Conservation (phyloP, 2,888 invertebrate species). For the Craniophora ligustri region DNA sequence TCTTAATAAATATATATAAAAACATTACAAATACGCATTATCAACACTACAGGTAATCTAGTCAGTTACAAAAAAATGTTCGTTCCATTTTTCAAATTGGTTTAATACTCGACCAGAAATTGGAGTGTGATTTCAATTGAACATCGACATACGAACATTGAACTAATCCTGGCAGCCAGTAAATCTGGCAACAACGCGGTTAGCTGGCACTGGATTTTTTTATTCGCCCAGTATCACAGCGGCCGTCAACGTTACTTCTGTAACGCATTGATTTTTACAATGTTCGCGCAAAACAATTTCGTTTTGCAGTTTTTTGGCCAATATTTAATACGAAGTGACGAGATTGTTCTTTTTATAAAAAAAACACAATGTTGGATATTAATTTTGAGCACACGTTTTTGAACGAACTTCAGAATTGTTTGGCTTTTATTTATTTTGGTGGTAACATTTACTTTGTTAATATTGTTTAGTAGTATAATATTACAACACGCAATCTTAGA, state of each 20-base stretch:
- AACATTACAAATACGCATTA: too few species aligned
- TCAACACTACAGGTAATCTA: too few species aligned
- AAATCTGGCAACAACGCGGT: slow-evolving; percentile 46
- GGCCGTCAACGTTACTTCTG: slow-evolving; percentile 32
- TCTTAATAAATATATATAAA: too few species aligned
- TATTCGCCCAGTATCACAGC: slow-evolving; percentile 33
- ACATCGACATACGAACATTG: slow-evolving; percentile 18
- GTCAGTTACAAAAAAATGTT: too few species aligned
- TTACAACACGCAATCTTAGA: too few species aligned
- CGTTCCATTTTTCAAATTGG: too few species aligned
- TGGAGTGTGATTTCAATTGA: slow-evolving; percentile 15
- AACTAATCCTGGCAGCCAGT: slow-evolving; percentile 36
- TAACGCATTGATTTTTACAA: slow-evolving; percentile 45
- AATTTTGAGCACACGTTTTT: slow-evolving; percentile 29
- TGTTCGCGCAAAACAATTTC: slow-evolving; percentile 54
- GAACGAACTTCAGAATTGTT: slow-evolving; percentile 17
- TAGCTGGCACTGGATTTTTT: slow-evolving; percentile 31
- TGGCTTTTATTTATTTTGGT: slow-evolving; percentile 12
- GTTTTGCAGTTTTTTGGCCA: slow-evolving; percentile 44
- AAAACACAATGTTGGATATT: slow-evolving; percentile 19
- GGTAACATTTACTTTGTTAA: not conserved
- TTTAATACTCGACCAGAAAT: not conserved
- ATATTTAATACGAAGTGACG: slow-evolving; percentile 56
- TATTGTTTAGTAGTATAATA: too few species aligned
- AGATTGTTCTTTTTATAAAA: slow-evolving; percentile 38